Conservation (phyloP, 2,113 vertebrate species). For the Cyrtonyx montezumae region DNA sequence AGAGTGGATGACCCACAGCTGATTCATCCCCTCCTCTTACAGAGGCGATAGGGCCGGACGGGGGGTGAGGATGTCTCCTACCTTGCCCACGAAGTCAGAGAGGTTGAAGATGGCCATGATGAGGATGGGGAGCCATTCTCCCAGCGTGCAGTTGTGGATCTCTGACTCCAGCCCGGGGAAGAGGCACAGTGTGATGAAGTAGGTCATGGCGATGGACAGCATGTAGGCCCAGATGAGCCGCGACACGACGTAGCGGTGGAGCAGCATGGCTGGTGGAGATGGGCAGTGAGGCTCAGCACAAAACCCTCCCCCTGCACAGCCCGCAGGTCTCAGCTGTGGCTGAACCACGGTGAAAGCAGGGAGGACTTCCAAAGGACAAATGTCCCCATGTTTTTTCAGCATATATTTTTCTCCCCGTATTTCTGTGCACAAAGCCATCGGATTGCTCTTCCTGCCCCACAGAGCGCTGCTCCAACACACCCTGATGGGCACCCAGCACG, state of each 20-base stretch:
- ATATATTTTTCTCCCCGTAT: neutral
- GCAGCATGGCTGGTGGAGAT: constrained; percentile 86
- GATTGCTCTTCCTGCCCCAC: fast-evolving
- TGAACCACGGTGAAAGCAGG: neutral
- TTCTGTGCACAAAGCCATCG: neutral
- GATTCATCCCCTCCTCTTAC: neutral
- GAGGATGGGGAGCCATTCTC: constrained; percentile 97
- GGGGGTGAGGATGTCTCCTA: constrained; percentile 49
- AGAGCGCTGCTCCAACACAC: neutral
- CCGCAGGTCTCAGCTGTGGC: neutral
- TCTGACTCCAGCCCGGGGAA: constrained; percentile 96
- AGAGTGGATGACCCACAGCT: neutral
- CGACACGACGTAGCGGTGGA: constrained; percentile 93
- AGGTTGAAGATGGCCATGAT: constrained; percentile 99
- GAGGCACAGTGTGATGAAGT: constrained; percentile 97
- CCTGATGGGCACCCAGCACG: too few species aligned
- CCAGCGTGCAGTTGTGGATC: constrained; percentile 88
- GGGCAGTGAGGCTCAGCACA: neutral
- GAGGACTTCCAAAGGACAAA: neutral
- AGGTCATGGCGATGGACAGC: constrained; percentile 95
- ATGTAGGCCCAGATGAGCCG: constrained; percentile 97
- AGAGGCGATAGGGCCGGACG: neutral
- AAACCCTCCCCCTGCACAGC: neutral
- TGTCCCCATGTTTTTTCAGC: neutral
- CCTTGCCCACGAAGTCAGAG: constrained; percentile 97